Evolutionary conservation across 2,113 vertebrate species (phyloP).

Genomic region (Crotalus viridis): DNA sequence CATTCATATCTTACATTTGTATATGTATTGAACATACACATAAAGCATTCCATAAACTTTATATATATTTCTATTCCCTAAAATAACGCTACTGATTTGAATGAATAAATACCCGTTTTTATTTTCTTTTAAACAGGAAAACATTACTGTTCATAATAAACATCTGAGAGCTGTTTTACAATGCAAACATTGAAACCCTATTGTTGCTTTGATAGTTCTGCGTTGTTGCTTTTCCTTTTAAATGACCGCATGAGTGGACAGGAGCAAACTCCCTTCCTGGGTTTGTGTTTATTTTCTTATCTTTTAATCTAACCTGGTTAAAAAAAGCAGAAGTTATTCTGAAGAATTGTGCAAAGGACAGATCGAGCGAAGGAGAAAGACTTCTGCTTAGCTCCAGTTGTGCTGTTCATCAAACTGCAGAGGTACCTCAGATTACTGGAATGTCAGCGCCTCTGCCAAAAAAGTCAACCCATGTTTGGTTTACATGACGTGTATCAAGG

Average conservation of each 20-base stretch:
- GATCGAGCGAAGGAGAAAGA: background rate
- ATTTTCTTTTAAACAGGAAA: background rate
- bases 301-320: background rate
- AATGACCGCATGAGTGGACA: too few species aligned
- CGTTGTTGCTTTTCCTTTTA: background rate
- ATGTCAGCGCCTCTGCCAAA: conserved; percentile 12
- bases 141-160: background rate
- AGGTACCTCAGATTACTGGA: background rate
- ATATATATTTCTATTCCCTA: background rate
- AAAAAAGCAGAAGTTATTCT: fast-evolving
- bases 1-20: background rate
- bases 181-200: background rate
- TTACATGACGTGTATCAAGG: conserved; percentile 21
- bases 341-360: background rate
- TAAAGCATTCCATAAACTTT: background rate
- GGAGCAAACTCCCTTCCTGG: background rate
- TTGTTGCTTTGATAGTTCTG: background rate
- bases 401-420: conserved; percentile 19
- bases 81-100: background rate
- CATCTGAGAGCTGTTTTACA: background rate
- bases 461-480: background rate
- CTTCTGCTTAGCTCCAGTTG: background rate
- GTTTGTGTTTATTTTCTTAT: background rate
- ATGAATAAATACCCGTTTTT: background rate
- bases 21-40: background rate